Evolutionary conservation across 2,797 vertebrate species (phyloP).

Genomic region (Capromys pilorides): DNA sequence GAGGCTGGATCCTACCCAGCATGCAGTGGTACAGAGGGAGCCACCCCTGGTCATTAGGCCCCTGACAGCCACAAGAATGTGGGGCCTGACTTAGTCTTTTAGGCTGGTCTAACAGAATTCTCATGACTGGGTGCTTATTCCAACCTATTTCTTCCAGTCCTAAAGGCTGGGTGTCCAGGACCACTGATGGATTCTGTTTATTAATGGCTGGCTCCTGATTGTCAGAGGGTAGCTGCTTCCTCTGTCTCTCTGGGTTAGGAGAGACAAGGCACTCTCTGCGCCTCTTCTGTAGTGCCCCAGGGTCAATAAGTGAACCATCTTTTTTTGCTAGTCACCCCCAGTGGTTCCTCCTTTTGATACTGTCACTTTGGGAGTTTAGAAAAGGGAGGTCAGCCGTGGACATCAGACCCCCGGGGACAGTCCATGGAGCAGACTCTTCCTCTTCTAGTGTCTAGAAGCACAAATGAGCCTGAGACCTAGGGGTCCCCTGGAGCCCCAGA

Average conservation of each 20-base stretch:
- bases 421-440: not conserved
- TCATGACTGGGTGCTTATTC: not conserved
- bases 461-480: not conserved
- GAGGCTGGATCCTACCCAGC: not conserved
- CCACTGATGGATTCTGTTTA: not conserved
- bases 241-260: not conserved
- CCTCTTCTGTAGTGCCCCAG: not conserved
- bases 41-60: not conserved
- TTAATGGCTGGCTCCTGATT: not conserved
- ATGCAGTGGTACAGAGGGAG: not conserved
- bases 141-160: not conserved
- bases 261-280: no score
- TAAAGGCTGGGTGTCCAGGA: not conserved
- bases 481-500: not conserved
- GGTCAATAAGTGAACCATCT: not conserved
- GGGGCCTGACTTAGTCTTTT: no score
- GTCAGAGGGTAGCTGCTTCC: not conserved
- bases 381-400: not conserved
- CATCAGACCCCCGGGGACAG: not conserved
- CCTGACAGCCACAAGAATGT: no score
- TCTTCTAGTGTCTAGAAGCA: not conserved
- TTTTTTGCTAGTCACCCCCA: no score
- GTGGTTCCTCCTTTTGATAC: not conserved
- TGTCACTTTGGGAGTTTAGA: not conserved
- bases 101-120: not conserved